phyloP scores from a whole-genome alignment of 2,888 invertebrate genomes.

The Tribolium freemani region DNA sequence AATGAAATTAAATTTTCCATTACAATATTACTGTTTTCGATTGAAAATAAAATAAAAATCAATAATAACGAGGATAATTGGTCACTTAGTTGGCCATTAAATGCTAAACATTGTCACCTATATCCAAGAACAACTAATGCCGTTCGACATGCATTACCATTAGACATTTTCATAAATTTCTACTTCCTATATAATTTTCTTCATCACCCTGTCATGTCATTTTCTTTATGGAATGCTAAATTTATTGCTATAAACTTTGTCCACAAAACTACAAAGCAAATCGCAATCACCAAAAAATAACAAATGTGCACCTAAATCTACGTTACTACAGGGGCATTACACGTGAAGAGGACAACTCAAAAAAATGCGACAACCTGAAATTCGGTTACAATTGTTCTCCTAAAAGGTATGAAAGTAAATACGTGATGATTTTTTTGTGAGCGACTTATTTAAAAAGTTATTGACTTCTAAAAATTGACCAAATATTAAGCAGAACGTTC shows the following conservation, averaged over 20 bases:
- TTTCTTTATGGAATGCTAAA: background rate
- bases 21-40: background rate
- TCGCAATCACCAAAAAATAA: too few species aligned
- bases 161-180: background rate
- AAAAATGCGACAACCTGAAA: too few species aligned
- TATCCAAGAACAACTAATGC: background rate
- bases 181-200: background rate
- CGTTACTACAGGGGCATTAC: too few species aligned
- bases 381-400: too few species aligned
- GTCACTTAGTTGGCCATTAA: conserved; percentile 13
- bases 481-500: too few species aligned
- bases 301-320: too few species aligned
- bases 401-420: too few species aligned
- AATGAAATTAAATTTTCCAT: background rate
- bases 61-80: conserved; percentile 5
- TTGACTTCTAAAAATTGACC: too few species aligned
- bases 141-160: conserved; percentile 13
- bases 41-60: conserved; percentile 4
- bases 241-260: background rate
- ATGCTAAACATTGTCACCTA: conserved; percentile 3
- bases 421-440: too few species aligned
- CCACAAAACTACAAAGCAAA: too few species aligned
- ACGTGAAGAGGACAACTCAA: too few species aligned
- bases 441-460: too few species aligned
- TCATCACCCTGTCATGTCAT: background rate